Percentiles rank a stretch among this genome's conserved stretches.
phyloP scores from a whole-genome alignment of 1,140 invertebrate species.

The Zaprionus vittiger region DNA sequence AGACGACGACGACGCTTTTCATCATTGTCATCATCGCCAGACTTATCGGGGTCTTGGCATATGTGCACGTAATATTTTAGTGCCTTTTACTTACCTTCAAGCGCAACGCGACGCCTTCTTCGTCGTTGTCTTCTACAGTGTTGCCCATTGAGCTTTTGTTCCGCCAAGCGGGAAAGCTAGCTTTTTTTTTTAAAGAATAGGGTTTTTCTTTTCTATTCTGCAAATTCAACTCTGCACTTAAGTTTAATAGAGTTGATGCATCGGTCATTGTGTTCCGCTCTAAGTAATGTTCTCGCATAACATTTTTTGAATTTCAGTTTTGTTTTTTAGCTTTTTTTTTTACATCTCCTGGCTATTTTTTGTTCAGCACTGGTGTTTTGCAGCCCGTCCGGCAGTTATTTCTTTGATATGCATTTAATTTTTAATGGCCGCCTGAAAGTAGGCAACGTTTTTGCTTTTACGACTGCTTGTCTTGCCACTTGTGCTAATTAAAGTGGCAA shows the following conservation, averaged over 20 bases:
- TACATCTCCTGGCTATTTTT: no score
- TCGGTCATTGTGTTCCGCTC: no score
- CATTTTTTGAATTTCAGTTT: no score
- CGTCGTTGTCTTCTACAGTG: slow-evolving; percentile 1
- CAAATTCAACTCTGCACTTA: no score
- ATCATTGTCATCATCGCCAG: slow-evolving; percentile 40
- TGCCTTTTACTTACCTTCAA: slow-evolving; percentile 63
- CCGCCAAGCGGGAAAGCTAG: no score
- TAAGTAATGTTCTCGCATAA: no score
- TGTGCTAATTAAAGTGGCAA: slow-evolving; percentile 68
- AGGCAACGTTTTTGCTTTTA: slow-evolving; percentile 66
- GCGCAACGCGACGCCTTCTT: neutral
- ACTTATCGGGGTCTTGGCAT: slow-evolving; percentile 49
- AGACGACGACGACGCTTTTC: neutral
- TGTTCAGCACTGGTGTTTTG: neutral
- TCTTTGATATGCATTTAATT: slow-evolving; percentile 71
- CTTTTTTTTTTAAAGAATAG: no score
- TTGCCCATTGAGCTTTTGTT: no score
- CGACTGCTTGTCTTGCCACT: slow-evolving; percentile 55
- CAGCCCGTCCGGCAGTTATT: slow-evolving; percentile 43
- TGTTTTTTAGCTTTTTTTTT: no score
- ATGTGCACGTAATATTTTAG: slow-evolving; percentile 76
- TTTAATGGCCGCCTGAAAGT: slow-evolving; percentile 72
- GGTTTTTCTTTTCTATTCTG: no score
- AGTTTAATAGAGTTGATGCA: no score